Percentiles rank a stretch among this genome's conserved stretches.
Evolutionary conservation across 2,888 invertebrate species (phyloP).

Genomic region (Eumerus sabulonum): DNA sequence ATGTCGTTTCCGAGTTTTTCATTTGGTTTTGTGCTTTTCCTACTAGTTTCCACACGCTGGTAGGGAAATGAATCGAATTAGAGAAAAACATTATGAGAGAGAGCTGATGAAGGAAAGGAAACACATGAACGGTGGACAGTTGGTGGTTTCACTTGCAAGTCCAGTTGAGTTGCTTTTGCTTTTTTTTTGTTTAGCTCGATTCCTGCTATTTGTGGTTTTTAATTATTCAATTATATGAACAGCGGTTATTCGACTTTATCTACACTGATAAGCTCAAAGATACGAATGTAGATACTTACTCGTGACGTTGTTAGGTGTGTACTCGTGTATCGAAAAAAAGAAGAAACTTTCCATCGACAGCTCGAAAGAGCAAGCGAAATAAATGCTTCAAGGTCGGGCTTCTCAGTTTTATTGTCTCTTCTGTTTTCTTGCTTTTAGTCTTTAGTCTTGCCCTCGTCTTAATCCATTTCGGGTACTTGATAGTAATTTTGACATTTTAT

Average conservation of each 20-base stretch:
- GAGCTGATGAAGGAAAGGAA: not conserved
- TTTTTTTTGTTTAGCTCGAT: not conserved
- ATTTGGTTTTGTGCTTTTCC: too few species aligned
- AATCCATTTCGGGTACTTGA: not conserved
- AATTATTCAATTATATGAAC: not conserved
- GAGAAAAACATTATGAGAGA: not conserved
- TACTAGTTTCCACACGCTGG: conserved; percentile 2
- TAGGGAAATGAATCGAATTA: conserved; percentile 20
- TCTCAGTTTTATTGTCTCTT: conserved; percentile 4
- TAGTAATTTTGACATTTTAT: conserved; percentile 28
- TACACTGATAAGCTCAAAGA: not conserved
- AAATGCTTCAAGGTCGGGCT: conserved; percentile 19
- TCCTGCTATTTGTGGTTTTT: not conserved
- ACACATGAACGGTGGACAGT: conserved; percentile 2
- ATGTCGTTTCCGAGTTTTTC: not conserved
- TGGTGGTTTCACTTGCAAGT: conserved; percentile 25
- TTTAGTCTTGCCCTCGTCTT: not conserved
- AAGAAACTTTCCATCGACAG: not conserved
- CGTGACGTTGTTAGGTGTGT: conserved; percentile 6
- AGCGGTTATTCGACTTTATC: conserved; percentile 4
- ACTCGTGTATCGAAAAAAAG: not conserved
- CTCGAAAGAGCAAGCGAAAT: not conserved
- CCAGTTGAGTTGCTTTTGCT: conserved; percentile 2
- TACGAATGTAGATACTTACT: not conserved
- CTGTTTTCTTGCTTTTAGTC: not conserved